phyloP scores from a whole-genome alignment of 2,113 vertebrate genomes.

The Philantomba maxwellii region DNA sequence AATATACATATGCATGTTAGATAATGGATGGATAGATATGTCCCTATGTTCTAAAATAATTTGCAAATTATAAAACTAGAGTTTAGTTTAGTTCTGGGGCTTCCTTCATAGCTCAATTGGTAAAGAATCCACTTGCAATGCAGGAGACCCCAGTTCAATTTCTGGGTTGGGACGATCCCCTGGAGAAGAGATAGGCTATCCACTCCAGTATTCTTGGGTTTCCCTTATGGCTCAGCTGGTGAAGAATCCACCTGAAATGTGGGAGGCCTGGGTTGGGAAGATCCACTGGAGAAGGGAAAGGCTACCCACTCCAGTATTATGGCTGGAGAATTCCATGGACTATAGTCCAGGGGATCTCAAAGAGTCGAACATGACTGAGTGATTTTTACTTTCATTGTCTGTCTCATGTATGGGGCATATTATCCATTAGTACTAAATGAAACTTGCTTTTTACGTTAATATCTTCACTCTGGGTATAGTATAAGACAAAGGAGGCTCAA shows the following conservation, averaged over 20 bases:
- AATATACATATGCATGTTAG: background rate
- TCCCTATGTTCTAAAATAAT: background rate
- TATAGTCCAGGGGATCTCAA: background rate
- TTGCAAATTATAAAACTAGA: background rate
- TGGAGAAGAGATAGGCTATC: background rate
- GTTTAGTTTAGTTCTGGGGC: background rate
- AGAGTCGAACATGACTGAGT: rapidly evolving
- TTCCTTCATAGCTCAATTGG: background rate
- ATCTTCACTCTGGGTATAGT: background rate
- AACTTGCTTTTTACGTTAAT: background rate
- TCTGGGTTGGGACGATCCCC: background rate
- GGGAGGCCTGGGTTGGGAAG: background rate
- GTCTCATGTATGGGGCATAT: background rate
- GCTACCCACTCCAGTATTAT: background rate
- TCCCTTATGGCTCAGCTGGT: background rate
- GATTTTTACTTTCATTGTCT: background rate
- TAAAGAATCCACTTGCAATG: background rate
- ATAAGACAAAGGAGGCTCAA: background rate
- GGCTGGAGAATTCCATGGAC: background rate
- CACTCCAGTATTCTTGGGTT: background rate
- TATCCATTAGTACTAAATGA: background rate
- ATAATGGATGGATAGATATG: background rate
- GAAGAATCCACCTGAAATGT: background rate
- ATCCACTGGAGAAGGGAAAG: background rate
- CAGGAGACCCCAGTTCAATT: background rate